phyloP scores from a whole-genome alignment of 2,888 invertebrate genomes.

The Acanthoscelides obtectus region DNA sequence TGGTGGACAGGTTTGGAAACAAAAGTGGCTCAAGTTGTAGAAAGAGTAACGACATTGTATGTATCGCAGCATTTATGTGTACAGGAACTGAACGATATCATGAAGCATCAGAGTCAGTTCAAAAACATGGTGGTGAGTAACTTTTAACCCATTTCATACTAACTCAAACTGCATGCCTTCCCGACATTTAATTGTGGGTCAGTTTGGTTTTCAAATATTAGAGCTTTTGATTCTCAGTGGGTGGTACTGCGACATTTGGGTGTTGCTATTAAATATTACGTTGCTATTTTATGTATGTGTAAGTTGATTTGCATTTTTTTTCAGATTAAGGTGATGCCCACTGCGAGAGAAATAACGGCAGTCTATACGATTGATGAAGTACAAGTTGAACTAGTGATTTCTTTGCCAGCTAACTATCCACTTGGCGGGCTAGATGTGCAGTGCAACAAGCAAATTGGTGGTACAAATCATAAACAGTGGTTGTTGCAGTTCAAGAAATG shows the following conservation, averaged over 20 bases:
- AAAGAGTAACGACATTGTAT: conserved; percentile 63
- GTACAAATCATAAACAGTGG: conserved; percentile 68
- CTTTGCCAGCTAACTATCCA: conserved; percentile 80
- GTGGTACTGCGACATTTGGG: too few species aligned
- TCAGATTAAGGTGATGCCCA: conserved; percentile 67
- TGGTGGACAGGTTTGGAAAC: conserved; percentile 72
- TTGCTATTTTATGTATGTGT: background rate
- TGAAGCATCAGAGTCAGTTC: conserved; percentile 53
- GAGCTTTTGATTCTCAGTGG: too few species aligned
- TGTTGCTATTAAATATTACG: too few species aligned
- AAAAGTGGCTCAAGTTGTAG: conserved; percentile 60
- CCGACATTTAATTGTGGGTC: too few species aligned
- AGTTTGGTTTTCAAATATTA: too few species aligned
- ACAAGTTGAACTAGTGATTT: conserved; percentile 72
- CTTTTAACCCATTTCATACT: background rate
- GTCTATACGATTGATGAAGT: conserved; percentile 78
- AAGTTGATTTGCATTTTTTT: conserved; percentile 14
- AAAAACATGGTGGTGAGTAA: conserved; percentile 60
- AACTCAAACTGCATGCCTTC: background rate
- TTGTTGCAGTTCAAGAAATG: conserved; percentile 80
- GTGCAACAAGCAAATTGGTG: conserved; percentile 64
- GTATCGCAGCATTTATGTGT: conserved; percentile 63
- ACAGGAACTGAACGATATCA: conserved; percentile 59
- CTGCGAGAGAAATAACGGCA: conserved; percentile 74
- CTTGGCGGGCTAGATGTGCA: conserved; percentile 71